These are phyloP conservation scores for Collichthys lucidus DNA, from an alignment of 2,113 vertebrate genomes.

Conservation along the genomic window DNA sequence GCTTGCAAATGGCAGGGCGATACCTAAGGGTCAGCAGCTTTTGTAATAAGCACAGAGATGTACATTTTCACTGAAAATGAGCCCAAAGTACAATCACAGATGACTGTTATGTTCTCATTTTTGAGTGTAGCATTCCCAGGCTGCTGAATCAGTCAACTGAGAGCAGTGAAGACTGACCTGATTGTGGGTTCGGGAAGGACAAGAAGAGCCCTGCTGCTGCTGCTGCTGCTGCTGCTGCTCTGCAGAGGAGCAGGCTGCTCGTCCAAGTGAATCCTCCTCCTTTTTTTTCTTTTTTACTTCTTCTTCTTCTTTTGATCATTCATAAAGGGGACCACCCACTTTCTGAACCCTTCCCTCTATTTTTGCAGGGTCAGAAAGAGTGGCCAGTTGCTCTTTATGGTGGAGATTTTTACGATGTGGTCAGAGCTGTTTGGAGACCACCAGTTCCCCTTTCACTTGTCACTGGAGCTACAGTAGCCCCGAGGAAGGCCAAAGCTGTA, in stretches of 20 bases:
- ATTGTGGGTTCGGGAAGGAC: conserved; percentile 7
- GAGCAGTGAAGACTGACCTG: conserved; percentile 31
- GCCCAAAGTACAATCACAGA: not conserved
- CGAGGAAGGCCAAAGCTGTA: not conserved
- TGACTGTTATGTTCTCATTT: conserved; percentile 5
- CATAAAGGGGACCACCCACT: conserved; percentile 83
- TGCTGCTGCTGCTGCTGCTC: conserved; percentile 13
- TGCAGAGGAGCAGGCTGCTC: conserved; percentile 28
- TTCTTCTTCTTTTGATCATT: conserved; percentile 51
- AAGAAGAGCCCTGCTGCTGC: conserved; percentile 32
- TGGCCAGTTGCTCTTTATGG: conserved; percentile 87
- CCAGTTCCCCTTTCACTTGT: conserved; percentile 82
- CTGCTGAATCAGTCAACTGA: conserved; percentile 15
- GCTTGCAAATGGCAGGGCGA: conserved; percentile 85
- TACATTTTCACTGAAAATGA: conserved; percentile 47
- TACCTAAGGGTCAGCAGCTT: conserved; percentile 78
- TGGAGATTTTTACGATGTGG: conserved; percentile 84
- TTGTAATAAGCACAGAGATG: conserved; percentile 72
- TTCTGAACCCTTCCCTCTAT: conserved; percentile 80
- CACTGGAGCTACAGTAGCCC: conserved; percentile 67
- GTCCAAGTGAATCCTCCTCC: conserved; percentile 39
- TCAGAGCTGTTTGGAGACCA: conserved; percentile 85
- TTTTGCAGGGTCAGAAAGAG: conserved; percentile 83
- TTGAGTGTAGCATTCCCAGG: conserved; percentile 25
- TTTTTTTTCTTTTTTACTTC: conserved; percentile 26